Conservation (phyloP, 1,140 invertebrate genomes). For the Cardiocondyla obscurior region DNA sequence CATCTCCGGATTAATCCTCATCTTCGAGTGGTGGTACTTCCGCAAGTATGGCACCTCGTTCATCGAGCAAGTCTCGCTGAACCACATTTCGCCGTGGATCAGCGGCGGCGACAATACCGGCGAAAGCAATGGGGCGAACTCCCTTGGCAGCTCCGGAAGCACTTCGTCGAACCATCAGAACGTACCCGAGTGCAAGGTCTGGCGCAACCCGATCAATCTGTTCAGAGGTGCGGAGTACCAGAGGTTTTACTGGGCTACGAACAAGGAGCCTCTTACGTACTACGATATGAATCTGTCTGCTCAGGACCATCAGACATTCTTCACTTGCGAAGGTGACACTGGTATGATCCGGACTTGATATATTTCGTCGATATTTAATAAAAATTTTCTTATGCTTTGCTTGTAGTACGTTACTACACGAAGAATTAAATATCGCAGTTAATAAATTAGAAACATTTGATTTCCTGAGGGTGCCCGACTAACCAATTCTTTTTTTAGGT, state of each 20-base stretch:
- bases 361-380: too few species aligned
- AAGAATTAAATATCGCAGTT: background rate
- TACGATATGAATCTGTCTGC: conserved; percentile 99
- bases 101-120: conserved; percentile 88
- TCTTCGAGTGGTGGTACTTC: conserved; percentile 99
- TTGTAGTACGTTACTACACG: background rate
- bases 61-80: conserved; percentile 98
- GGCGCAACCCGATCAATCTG: conserved; percentile 98
- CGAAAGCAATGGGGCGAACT: conserved; percentile 78
- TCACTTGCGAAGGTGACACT: conserved; percentile 95
- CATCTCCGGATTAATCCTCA: conserved; percentile 98
- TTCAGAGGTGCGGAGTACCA: conserved; percentile 98
- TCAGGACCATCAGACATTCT: conserved; percentile 99
- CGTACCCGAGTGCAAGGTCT: conserved; percentile 96
- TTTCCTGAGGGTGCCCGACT: too few species aligned
- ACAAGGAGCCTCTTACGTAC: conserved; percentile 98
- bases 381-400: background rate
- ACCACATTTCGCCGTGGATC: conserved; percentile 97
- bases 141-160: conserved; percentile 70
- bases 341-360: conserved; percentile 74
- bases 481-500: conserved; percentile 79
- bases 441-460: background rate
- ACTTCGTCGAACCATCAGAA: conserved; percentile 84
- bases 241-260: conserved; percentile 94
- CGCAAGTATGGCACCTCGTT: conserved; percentile 99